phyloP scores from a whole-genome alignment of 2,113 vertebrate species.

The Apodemus sylvaticus region DNA sequence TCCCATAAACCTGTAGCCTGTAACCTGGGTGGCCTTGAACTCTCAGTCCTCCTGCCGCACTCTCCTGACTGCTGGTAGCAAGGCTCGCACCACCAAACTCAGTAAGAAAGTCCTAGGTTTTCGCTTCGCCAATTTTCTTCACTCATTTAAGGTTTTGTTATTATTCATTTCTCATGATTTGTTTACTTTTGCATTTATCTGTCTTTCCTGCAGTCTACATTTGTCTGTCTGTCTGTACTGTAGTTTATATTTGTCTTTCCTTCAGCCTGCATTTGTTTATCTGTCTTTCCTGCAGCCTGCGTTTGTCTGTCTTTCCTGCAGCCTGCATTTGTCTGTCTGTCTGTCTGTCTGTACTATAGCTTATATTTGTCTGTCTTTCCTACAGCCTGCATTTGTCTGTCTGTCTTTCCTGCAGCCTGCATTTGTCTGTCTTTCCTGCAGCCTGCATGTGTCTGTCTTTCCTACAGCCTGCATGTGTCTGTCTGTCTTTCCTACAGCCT shows the following conservation, averaged over 20 bases:
- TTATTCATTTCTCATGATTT: not conserved
- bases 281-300: not conserved
- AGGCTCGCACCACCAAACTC: not conserved
- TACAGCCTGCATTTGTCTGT: too few species aligned
- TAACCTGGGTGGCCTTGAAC: not conserved
- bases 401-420: not conserved
- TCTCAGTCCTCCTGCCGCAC: not conserved
- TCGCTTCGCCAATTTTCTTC: not conserved
- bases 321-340: not conserved
- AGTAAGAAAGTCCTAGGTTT: not conserved
- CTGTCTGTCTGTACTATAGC: not conserved
- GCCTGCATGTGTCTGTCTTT: not conserved
- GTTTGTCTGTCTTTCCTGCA: too few species aligned
- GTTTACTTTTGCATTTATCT: not conserved
- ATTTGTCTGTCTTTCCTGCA: not conserved
- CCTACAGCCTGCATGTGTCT: not conserved
- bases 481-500: not conserved
- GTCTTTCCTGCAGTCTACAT: not conserved
- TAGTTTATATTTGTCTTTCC: not conserved
- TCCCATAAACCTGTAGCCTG: not conserved
- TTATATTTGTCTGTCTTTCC: too few species aligned
- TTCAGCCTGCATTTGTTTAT: not conserved
- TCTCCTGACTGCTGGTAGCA: not conserved
- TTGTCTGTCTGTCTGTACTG: too few species aligned
- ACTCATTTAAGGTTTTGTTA: not conserved